phyloP scores from a whole-genome alignment of 2,888 invertebrate species.

The Lepeophtheirus nordmannii region DNA sequence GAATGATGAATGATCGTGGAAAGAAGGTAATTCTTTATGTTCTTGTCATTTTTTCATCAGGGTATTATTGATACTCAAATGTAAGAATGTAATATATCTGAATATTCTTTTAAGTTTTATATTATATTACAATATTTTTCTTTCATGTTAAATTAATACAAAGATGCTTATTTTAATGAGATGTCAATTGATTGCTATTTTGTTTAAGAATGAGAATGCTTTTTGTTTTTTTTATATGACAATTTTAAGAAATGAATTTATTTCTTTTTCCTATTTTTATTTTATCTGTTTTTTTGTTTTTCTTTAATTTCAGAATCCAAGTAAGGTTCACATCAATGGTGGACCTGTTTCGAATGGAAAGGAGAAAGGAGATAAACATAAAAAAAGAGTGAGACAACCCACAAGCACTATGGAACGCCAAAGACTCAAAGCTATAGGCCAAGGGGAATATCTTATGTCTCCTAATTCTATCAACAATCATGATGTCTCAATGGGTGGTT shows the following conservation, averaged over 20 bases:
- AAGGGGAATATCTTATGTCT: slow-evolving; percentile 65
- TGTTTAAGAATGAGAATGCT: too few relatives aligned
- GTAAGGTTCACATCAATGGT: slow-evolving; percentile 1
- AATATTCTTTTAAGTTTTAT: too few relatives aligned
- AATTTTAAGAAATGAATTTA: background rate
- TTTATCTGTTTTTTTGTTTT: slow-evolving; percentile 1
- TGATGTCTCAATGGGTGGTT: background rate
- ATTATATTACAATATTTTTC: too few relatives aligned
- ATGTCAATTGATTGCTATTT: too few relatives aligned
- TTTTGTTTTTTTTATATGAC: background rate
- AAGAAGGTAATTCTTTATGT: slow-evolving; percentile 48
- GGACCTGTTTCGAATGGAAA: background rate
- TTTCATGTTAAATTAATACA: too few relatives aligned
- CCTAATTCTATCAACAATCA: slow-evolving; percentile 27
- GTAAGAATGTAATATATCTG: background rate
- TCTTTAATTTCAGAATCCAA: slow-evolving; percentile 1
- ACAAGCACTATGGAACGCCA: slow-evolving; percentile 74
- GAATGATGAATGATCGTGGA: slow-evolving; percentile 74
- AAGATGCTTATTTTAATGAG: too few relatives aligned
- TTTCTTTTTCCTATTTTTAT: slow-evolving; percentile 1
- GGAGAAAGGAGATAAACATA: slow-evolving; percentile 41
- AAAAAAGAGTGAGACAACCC: slow-evolving; percentile 65
- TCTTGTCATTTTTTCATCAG: slow-evolving; percentile 26
- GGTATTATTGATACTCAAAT: slow-evolving; percentile 26
- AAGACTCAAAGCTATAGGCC: slow-evolving; percentile 62